Evolutionary conservation across 2,888 invertebrate species (phyloP), one percentile per base, ranked within the genome.

Genomic region (Aricia artaxerxes): DNA sequence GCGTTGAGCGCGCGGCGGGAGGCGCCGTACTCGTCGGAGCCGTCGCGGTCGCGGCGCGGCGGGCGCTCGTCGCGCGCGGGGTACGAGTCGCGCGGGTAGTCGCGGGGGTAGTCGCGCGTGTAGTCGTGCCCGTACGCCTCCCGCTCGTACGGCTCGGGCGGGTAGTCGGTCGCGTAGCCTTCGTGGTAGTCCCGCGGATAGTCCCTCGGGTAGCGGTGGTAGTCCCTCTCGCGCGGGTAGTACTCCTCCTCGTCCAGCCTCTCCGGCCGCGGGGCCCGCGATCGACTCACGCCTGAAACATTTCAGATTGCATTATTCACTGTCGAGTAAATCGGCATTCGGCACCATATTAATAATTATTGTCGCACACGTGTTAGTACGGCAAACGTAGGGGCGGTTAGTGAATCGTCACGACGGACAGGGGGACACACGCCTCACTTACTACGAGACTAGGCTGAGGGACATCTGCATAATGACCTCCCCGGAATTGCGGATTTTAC

Each of bases 1-100:
- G 96, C 97, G 92, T 97, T 97, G 86, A 96, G 95, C 85, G 96
- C 96, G 87, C 97, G 95, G 81, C 97, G 95, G 85, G 96, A 96
- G 72, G 96, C 95, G 82, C 95, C 95, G 90, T 96, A 95, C 85
- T 95, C 95, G 85, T 95, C 95, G 80, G 92, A 90, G 80, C 91
- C 89, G 79, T 91, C 92, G 72, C 92, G 90, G 79, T 92, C 89
- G 86, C 95, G 80, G 85, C 91, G 85, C 88, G 86, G 86, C 87
- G 87, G 90, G 49, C 93, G 92, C 84, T 95, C 87, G 85, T 92
- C 94, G 79, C 94, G 92, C 83, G 86, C 85, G 82, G 87, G 86
- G 92, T 83, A 95, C 94, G 85, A 95, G 89, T 88, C 96, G 88
- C 86, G 95, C 91, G 83, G 95, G 93, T 88, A 87, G 79, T 89